Evolutionary conservation across 64 coral and sea anemone species (phyloP).

Genomic region (Orbicella faveolata): DNA sequence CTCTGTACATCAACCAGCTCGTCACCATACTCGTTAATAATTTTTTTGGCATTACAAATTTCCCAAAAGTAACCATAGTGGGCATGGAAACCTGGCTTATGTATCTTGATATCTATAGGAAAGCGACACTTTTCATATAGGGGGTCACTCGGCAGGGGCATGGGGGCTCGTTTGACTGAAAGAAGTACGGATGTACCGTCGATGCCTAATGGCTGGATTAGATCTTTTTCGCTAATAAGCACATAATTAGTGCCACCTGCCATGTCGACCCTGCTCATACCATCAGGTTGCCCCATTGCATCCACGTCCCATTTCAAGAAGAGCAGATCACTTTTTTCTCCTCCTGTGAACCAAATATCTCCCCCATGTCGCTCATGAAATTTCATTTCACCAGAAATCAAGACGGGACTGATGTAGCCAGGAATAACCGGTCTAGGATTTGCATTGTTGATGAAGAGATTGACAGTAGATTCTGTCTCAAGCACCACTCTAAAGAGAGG

Average conservation of each 20-base stretch:
- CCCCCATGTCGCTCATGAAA: background rate
- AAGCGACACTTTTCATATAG: background rate
- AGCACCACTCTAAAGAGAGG: background rate
- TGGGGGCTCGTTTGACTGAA: background rate
- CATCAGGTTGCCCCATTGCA: background rate
- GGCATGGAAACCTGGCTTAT: too few species aligned
- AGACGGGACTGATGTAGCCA: background rate
- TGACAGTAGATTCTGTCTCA: background rate
- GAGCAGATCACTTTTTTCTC: background rate
- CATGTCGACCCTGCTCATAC: background rate
- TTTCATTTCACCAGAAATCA: too few species aligned
- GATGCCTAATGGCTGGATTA: constrained; percentile 2
- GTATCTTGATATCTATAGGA: too few species aligned
- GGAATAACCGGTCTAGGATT: background rate
- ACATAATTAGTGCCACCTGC: background rate
- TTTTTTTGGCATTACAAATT: background rate
- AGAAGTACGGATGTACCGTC: background rate
- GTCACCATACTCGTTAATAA: constrained; percentile 13
- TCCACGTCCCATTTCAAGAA: background rate
- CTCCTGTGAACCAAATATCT: background rate
- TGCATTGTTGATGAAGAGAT: background rate
- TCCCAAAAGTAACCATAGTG: background rate
- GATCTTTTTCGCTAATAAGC: constrained; percentile 17
- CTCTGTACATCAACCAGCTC: background rate
- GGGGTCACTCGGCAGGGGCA: background rate